phyloP scores from a whole-genome alignment of 2,888 invertebrate genomes.

The Carabus problematicus region DNA sequence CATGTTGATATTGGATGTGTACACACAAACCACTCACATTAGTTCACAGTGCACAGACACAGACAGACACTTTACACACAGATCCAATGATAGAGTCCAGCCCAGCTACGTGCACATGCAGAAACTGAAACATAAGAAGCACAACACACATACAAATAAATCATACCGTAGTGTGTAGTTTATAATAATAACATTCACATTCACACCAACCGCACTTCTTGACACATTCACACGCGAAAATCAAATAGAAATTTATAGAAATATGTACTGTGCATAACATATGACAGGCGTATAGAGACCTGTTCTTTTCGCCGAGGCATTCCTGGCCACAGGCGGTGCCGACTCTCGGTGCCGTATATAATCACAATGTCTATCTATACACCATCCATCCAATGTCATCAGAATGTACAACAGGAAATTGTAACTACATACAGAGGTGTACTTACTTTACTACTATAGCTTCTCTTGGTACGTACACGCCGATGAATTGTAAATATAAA shows the following conservation, averaged over 20 bases:
- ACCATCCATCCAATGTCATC: background rate
- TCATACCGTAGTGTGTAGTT: background rate
- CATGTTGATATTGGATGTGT: slow-evolving; percentile 63
- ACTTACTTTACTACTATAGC: slow-evolving; percentile 3
- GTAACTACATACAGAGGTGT: background rate
- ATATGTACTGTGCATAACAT: background rate
- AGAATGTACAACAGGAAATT: no score
- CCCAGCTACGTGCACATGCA: slow-evolving; percentile 63
- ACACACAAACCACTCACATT: slow-evolving; percentile 61
- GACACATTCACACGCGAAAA: background rate
- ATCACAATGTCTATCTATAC: background rate
- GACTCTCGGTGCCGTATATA: background rate
- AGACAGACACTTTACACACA: slow-evolving; percentile 53
- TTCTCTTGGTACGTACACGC: background rate
- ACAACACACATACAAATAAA: slow-evolving; percentile 1
- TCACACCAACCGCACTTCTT: slow-evolving; percentile 26
- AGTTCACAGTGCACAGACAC: slow-evolving; percentile 55
- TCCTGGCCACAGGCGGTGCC: no score
- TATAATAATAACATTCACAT: background rate
- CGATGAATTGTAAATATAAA: slow-evolving; percentile 23
- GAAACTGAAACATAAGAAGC: slow-evolving; percentile 67
- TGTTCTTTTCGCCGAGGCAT: slow-evolving; percentile 29
- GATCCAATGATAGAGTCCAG: slow-evolving; percentile 14
- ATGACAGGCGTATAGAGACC: slow-evolving; percentile 21
- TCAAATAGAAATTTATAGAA: background rate